A percentile compares a stretch with the other conserved stretches of the same genome.
phyloP scores from a whole-genome alignment of 2,888 invertebrate genomes.

The Oeneis ivallda region DNA sequence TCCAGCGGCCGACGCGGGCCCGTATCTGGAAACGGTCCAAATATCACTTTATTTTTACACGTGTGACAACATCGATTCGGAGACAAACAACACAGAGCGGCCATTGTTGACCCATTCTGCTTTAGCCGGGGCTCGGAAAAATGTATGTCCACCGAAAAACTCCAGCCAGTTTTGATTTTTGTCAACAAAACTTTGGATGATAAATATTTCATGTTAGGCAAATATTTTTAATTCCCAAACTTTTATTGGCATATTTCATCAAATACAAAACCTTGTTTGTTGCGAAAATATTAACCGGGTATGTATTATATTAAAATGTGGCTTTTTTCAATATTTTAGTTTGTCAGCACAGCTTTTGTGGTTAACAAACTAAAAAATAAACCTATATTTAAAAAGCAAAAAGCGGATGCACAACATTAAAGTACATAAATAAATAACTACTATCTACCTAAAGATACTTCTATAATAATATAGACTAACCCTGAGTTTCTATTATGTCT shows the following conservation, averaged over 20 bases:
- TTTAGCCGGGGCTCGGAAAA: slow-evolving; percentile 37
- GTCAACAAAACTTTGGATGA: slow-evolving; percentile 6
- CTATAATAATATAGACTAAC: too few relatives aligned
- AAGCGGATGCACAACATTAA: neutral
- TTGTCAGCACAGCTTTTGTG: neutral
- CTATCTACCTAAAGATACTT: too few relatives aligned
- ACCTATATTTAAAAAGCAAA: neutral
- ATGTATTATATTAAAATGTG: neutral
- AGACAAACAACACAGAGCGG: slow-evolving; percentile 39
- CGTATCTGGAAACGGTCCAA: slow-evolving; percentile 77
- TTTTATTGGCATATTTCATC: slow-evolving; percentile 10
- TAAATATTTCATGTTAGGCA: slow-evolving; percentile 17
- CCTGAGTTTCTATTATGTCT: too few relatives aligned
- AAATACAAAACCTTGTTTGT: slow-evolving; percentile 6
- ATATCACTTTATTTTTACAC: slow-evolving; percentile 68
- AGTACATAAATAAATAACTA: too few relatives aligned
- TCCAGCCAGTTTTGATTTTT: slow-evolving; percentile 6
- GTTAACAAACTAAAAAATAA: neutral
- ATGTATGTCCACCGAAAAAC: slow-evolving; percentile 2
- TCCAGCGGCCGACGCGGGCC: slow-evolving; percentile 60
- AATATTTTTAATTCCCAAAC: slow-evolving; percentile 19
- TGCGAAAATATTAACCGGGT: neutral
- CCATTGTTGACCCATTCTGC: slow-evolving; percentile 59
- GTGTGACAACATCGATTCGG: slow-evolving; percentile 49
- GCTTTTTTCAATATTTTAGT: neutral